These are phyloP conservation scores for Corbicula japonica DNA, from an alignment of 2,888 invertebrate genomes.

Conservation along the genomic window DNA sequence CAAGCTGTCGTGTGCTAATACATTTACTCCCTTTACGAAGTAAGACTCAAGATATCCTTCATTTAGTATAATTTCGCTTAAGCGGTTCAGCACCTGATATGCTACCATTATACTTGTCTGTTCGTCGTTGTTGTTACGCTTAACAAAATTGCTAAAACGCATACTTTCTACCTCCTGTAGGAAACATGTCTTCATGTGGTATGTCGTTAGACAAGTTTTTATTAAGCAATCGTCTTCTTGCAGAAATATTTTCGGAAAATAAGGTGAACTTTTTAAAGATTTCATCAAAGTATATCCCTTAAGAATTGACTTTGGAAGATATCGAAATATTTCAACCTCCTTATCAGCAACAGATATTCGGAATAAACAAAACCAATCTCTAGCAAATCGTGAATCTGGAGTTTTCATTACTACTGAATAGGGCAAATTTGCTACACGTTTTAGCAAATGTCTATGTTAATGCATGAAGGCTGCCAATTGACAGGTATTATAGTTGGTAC, in stretches of 20 bases:
- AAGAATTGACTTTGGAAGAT: not conserved
- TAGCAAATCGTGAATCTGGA: slow-evolving; percentile 13
- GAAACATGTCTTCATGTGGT: slow-evolving; percentile 11
- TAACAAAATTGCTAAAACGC: not conserved
- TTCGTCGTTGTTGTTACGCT: not conserved
- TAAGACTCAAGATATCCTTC: slow-evolving; percentile 7
- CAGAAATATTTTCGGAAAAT: slow-evolving; percentile 10
- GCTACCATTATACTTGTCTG: not conserved
- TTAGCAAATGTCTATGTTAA: not conserved
- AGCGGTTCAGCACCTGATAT: not conserved
- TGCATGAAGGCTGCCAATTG: not conserved
- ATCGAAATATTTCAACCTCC: slow-evolving; percentile 12
- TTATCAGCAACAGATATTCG: slow-evolving; percentile 11
- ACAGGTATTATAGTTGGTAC: slow-evolving; percentile 8
- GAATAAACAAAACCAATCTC: slow-evolving; percentile 11
- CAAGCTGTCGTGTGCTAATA: slow-evolving; percentile 10
- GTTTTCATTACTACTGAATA: slow-evolving; percentile 18
- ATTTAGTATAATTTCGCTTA: not conserved
- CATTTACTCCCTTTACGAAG: slow-evolving; percentile 11
- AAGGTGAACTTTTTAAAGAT: not conserved
- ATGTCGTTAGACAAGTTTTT: not conserved
- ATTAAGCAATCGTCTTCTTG: not conserved
- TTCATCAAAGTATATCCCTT: slow-evolving; percentile 19
- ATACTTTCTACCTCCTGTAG: slow-evolving; percentile 10
- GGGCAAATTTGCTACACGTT: not conserved